Evolutionary conservation across 2,113 vertebrate genomes (phyloP).

Genomic region (Todiramphus saurophagus): DNA sequence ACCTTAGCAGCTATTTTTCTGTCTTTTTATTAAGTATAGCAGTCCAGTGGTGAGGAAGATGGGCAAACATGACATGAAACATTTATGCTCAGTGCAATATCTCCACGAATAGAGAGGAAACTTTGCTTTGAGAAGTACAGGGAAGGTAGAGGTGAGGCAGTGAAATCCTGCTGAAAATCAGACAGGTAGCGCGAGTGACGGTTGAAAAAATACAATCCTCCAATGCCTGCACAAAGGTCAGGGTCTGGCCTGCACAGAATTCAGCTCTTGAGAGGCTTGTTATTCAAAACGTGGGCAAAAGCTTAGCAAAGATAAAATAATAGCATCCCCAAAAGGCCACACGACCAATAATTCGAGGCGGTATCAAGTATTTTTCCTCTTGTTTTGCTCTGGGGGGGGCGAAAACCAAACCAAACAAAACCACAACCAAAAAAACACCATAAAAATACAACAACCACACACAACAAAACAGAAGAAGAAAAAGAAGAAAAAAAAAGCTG

Average conservation of each 20-base stretch:
- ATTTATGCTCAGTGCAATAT: background rate
- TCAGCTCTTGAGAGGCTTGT: background rate
- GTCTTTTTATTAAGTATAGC: slow-evolving; percentile 3
- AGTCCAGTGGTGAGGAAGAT: background rate
- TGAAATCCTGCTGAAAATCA: background rate
- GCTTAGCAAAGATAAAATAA: background rate
- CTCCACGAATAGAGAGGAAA: background rate
- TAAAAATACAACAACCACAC: background rate
- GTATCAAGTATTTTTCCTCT: background rate
- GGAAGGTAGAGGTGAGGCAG: background rate
- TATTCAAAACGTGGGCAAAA: background rate
- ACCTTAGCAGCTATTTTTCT: background rate
- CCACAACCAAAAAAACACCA: background rate
- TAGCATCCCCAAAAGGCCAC: background rate
- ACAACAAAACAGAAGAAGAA: background rate
- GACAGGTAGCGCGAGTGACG: background rate
- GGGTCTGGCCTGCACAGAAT: background rate
- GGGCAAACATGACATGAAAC: background rate
- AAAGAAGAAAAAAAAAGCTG: background rate
- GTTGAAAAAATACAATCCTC: background rate
- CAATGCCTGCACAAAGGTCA: background rate
- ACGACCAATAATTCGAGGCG: background rate
- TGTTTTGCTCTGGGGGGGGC: background rate
- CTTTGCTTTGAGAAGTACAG: background rate
- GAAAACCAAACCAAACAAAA: background rate